Base-by-base conservation (phyloP, 1,140 invertebrate genomes). In the Hylyphantes graminicola region DNA sequence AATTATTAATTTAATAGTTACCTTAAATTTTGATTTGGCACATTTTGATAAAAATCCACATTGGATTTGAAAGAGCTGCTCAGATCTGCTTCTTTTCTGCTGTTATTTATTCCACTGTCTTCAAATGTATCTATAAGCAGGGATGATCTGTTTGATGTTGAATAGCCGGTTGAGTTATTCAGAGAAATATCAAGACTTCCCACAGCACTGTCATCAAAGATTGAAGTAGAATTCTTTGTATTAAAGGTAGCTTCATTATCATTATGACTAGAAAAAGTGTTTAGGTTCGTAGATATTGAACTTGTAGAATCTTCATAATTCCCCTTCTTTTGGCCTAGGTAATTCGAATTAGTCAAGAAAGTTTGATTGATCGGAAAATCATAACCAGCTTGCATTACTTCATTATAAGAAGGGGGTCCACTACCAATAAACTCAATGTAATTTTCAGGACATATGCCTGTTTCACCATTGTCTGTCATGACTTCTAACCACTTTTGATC, bases 401-500 rank as follows among this genome's bases (percentile, higher is more conserved):
- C 76, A 50, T 70, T 68, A 59, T 85, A 85, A 17, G 84, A 79
- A 10, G 84, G 84, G 54, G 84, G 84, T n/a, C 76, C 84, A 80
- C 67, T 78, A 10, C 81, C 85, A 51, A 87, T 85, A 13, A 88
- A 61, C 86, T 86, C 77, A 53, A 88, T 75, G 74, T 85, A 87
- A 80, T 79, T 85, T 19, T 83, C 70, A 50, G 88, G 88, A 70
- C 88, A 87, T 15, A 88, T 68, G 48, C 88, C 88, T 11, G 86
- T 65, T 17, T 85, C 84, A 53, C 87, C 88, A 68, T 80, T 65
- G 21, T 80, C 64, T 68, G 87, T 86, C 15, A 73, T 79, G 11
- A 86, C 87, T 86, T 87, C 85, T 57, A 82, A 86, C 88, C 88
- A 88, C 75, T 88, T 85, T 8, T 57, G 53, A 76, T 87, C 85